Percentiles rank a stretch among this genome's conserved stretches.
phyloP scores from a whole-genome alignment of 1,140 invertebrate species.

The Sinella curviseta region DNA sequence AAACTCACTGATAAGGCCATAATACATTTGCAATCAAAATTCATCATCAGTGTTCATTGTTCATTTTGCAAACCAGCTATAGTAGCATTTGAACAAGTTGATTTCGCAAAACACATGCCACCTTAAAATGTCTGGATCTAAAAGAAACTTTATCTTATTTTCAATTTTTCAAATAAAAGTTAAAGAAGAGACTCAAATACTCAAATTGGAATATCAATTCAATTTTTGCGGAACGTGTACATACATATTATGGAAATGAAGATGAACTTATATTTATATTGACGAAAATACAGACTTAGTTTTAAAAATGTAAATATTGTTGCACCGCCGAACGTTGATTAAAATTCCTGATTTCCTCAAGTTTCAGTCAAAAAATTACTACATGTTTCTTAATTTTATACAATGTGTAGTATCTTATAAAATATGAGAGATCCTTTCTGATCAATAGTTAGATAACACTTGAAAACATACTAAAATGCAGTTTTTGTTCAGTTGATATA shows the following conservation, averaged over 20 bases:
- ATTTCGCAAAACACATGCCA: too few species aligned
- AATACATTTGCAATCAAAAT: too few species aligned
- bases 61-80: too few species aligned
- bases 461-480: background rate
- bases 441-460: background rate
- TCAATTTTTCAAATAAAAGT: too few species aligned
- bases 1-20: too few species aligned
- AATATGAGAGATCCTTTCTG: background rate
- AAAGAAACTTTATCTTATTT: too few species aligned
- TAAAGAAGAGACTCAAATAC: too few species aligned
- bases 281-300: background rate
- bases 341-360: background rate
- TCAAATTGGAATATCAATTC: too few species aligned
- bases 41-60: too few species aligned
- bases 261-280: background rate
- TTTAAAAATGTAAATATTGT: constrained; percentile 1
- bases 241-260: background rate
- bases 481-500: background rate
- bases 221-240: too few species aligned
- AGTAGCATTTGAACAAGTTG: too few species aligned
- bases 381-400: background rate
- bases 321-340: constrained; percentile 3
- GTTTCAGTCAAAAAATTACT: background rate
- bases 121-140: too few species aligned
- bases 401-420: background rate